A percentile compares a stretch with the other conserved stretches of the same genome.
These are phyloP conservation scores for Syncerus caffer DNA, from an alignment of 2,797 vertebrate genomes.

Conservation along the genomic window DNA sequence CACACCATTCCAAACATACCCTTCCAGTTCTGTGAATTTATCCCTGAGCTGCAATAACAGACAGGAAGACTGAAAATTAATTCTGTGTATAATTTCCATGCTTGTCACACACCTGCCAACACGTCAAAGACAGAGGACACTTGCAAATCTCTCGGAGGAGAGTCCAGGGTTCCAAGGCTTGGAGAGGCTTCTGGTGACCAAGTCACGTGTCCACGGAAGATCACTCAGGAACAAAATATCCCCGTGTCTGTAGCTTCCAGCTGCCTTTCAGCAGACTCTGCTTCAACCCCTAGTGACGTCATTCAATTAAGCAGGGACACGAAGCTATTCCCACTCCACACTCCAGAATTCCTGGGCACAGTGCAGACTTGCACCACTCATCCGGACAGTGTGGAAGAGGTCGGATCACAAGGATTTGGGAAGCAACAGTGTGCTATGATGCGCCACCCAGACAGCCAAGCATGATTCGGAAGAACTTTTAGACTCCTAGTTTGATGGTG, in stretches of 20 bases:
- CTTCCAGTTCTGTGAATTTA: background rate
- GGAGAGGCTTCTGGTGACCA: background rate
- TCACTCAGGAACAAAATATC: background rate
- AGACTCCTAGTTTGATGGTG: fast-evolving
- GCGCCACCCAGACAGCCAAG: background rate
- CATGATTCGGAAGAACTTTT: background rate
- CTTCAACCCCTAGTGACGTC: background rate
- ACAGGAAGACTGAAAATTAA: background rate
- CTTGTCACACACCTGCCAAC: background rate
- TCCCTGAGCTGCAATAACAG: background rate
- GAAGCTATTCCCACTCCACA: background rate
- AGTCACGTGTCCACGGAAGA: background rate
- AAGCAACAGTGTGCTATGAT: fast-evolving
- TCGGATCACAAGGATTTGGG: fast-evolving
- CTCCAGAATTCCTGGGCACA: fast-evolving
- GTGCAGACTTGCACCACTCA: fast-evolving
- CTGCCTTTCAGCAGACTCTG: background rate
- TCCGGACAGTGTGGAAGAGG: fast-evolving
- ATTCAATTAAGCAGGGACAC: background rate
- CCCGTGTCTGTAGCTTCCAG: background rate
- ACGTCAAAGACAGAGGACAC: background rate
- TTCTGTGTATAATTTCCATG: background rate
- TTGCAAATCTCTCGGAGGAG: background rate
- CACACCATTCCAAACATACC: background rate
- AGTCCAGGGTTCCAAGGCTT: background rate